phyloP scores from a whole-genome alignment of 2,797 vertebrate genomes.

The Coregonus sp. region DNA sequence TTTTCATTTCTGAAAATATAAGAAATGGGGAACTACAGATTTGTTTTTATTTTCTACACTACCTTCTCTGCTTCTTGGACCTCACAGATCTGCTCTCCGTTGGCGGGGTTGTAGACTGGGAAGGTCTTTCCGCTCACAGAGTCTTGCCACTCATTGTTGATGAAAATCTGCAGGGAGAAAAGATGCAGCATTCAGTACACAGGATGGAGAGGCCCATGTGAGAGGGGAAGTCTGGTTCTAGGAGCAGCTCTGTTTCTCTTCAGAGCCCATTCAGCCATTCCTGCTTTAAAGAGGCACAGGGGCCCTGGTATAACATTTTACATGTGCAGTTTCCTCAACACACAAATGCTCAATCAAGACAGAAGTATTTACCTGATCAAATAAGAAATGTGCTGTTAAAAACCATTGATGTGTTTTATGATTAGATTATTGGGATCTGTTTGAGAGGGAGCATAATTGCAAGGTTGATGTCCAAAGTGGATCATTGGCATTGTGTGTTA shows the following conservation, averaged over 20 bases:
- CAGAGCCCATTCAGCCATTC: constrained; percentile 1
- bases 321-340: neutral
- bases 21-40: constrained; percentile 12
- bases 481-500: neutral
- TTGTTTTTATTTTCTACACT: constrained; percentile 26
- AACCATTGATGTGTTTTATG: neutral
- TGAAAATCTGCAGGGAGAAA: constrained; percentile 86
- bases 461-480: neutral
- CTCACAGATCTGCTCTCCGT: constrained; percentile 94
- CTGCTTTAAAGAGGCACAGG: neutral
- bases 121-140: constrained; percentile 91
- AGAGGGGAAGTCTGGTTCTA: neutral
- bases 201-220: neutral
- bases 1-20: neutral
- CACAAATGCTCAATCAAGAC: neutral
- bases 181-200: constrained; percentile 11
- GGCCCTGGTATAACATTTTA: neutral
- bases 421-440: neutral
- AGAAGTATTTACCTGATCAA: neutral
- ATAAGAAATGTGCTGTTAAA: neutral
- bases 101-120: constrained; percentile 89
- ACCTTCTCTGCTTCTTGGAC: constrained; percentile 98
- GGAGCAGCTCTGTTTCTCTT: neutral
- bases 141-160: constrained; percentile 98
- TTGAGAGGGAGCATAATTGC: neutral